These are phyloP conservation scores for Bhutanitis thaidina DNA, from an alignment of 2,888 invertebrate species.

Conservation along the genomic window DNA sequence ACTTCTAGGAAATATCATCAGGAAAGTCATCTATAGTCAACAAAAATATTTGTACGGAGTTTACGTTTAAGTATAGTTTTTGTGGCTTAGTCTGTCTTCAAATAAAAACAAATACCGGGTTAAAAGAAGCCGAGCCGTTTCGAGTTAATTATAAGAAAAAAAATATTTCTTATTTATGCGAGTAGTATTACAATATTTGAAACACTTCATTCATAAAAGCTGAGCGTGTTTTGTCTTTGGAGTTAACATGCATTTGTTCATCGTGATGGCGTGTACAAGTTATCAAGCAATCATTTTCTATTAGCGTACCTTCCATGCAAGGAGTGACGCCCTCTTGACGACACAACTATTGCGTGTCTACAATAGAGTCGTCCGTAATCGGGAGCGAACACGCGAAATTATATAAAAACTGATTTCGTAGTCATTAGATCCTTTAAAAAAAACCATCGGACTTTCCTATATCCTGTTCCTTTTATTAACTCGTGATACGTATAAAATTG, in stretches of 20 bases:
- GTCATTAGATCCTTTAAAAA: conserved; percentile 19
- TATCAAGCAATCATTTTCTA: background rate
- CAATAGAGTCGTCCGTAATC: conserved; percentile 29
- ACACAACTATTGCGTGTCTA: conserved; percentile 30
- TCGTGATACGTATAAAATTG: conserved; percentile 19
- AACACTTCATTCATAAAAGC: too few relatives aligned
- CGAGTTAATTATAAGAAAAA: too few relatives aligned
- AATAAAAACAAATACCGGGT: too few relatives aligned
- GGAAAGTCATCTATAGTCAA: too few relatives aligned
- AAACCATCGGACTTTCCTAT: conserved; percentile 48
- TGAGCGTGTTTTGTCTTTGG: too few relatives aligned
- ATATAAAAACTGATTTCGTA: conserved; percentile 34
- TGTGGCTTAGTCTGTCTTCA: too few relatives aligned
- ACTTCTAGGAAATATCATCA: too few relatives aligned
- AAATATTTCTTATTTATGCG: too few relatives aligned
- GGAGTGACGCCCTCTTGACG: conserved; percentile 41
- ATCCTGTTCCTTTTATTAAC: conserved; percentile 42
- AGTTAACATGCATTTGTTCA: background rate
- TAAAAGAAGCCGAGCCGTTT: too few relatives aligned
- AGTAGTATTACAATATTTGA: too few relatives aligned
- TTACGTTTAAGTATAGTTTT: too few relatives aligned
- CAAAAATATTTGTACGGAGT: too few relatives aligned
- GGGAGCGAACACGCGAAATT: conserved; percentile 30
- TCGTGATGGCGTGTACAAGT: background rate
- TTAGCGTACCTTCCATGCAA: conserved; percentile 37